Percentiles rank a stretch among this genome's conserved stretches.
phyloP scores from a whole-genome alignment of 2,888 invertebrate genomes.

The Lissocephala sabroskyi region DNA sequence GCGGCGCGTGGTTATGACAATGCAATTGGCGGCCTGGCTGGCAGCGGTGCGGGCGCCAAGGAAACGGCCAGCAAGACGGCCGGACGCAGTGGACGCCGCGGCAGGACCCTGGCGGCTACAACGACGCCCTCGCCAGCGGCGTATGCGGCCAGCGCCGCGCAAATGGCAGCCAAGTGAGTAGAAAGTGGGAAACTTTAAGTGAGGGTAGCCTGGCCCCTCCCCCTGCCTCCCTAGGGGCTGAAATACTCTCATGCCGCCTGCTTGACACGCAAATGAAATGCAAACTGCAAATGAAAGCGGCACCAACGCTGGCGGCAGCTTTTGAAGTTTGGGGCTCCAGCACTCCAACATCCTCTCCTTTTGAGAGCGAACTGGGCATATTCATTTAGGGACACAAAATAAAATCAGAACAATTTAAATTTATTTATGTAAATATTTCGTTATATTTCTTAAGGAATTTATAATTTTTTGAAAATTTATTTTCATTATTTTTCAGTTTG shows the following conservation, averaged over 20 bases:
- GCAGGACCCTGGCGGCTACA: slow-evolving; percentile 23
- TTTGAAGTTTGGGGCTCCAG: too few relatives aligned
- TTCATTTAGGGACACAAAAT: too few relatives aligned
- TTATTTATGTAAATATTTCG: too few relatives aligned
- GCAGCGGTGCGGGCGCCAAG: slow-evolving; percentile 54
- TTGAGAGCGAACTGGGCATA: too few relatives aligned
- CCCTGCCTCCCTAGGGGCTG: background rate
- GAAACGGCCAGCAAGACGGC: slow-evolving; percentile 32
- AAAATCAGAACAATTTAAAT: too few relatives aligned
- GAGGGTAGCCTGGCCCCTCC: too few relatives aligned
- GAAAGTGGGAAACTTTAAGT: background rate
- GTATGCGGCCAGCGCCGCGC: slow-evolving; percentile 55
- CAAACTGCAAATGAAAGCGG: slow-evolving; percentile 34
- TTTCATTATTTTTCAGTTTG: too few relatives aligned
- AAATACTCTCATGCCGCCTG: slow-evolving; percentile 4
- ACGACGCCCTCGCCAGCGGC: slow-evolving; percentile 43
- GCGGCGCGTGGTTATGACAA: slow-evolving; percentile 67
- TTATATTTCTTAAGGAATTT: too few relatives aligned
- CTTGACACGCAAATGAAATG: slow-evolving; percentile 44
- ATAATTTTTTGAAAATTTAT: too few relatives aligned
- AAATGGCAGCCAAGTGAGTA: slow-evolving; percentile 67
- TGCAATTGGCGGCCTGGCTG: slow-evolving; percentile 59
- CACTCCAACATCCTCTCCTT: slow-evolving; percentile 13
- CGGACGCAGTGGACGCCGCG: slow-evolving; percentile 18
- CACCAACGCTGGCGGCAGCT: slow-evolving; percentile 18